Conservation (phyloP, 2,113 vertebrate species). For the Rhynchomys soricoides region DNA sequence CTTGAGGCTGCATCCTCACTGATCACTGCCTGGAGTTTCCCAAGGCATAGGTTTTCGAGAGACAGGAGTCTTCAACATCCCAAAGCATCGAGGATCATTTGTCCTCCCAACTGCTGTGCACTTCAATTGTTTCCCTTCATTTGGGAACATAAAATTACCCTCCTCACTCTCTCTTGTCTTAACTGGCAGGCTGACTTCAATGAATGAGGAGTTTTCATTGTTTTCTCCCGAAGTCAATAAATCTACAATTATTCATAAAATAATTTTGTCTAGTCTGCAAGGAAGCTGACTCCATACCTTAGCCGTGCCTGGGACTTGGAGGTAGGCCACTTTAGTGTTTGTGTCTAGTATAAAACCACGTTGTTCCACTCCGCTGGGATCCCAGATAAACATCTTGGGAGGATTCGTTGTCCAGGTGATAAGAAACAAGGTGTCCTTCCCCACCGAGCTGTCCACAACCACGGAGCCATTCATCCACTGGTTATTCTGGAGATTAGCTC, state of each 20-base stretch:
- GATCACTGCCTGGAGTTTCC: background rate
- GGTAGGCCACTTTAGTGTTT: constrained; percentile 66
- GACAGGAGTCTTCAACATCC: background rate
- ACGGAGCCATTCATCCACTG: constrained; percentile 84
- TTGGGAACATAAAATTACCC: background rate
- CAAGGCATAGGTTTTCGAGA: background rate
- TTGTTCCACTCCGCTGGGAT: constrained; percentile 78
- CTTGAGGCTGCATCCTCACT: background rate
- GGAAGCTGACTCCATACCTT: constrained; percentile 77
- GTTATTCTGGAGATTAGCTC: constrained; percentile 5
- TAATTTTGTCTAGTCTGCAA: background rate
- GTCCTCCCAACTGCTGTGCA: background rate
- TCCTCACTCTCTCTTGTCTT: constrained; percentile 28
- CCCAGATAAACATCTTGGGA: constrained; percentile 76
- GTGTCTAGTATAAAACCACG: constrained; percentile 61
- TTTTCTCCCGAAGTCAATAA: background rate
- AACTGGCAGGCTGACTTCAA: background rate
- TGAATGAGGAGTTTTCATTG: background rate
- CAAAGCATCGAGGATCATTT: background rate
- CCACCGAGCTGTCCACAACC: constrained; percentile 83
- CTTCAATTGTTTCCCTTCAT: background rate
- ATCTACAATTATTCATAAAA: background rate
- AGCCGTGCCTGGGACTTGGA: constrained; percentile 82
- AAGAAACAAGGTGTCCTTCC: constrained; percentile 85
- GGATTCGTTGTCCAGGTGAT: constrained; percentile 75